A percentile compares a stretch with the other conserved stretches of the same genome.
Evolutionary conservation across 2,113 vertebrate genomes (phyloP).

Genomic region (Aldabrachelys gigantea): DNA sequence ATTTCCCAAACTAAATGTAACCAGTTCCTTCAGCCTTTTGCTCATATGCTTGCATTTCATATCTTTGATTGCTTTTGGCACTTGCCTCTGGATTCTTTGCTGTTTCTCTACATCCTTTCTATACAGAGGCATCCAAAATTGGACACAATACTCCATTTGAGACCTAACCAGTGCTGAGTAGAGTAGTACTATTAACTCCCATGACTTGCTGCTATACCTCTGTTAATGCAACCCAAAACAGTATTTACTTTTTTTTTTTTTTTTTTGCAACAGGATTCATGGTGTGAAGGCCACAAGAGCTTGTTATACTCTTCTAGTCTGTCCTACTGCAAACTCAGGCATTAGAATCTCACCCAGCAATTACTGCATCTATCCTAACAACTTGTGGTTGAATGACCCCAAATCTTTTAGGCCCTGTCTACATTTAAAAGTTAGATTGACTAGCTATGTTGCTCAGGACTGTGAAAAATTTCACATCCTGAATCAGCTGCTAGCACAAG

Average conservation of each 20-base stretch:
- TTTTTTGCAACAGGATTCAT: neutral
- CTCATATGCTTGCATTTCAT: neutral
- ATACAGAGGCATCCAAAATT: neutral
- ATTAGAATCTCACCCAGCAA: neutral
- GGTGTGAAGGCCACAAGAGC: neutral
- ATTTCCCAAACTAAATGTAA: neutral
- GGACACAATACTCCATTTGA: neutral
- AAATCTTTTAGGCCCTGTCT: neutral
- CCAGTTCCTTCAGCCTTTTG: neutral
- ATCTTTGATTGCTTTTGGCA: neutral
- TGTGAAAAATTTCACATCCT: neutral
- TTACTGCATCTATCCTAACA: neutral
- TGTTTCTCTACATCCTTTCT: neutral
- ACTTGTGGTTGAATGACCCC: neutral
- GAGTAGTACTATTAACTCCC: neutral
- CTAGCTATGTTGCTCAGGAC: neutral
- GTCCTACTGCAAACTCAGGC: neutral
- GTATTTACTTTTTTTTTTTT: neutral
- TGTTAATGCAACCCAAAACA: neutral
- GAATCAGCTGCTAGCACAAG: neutral
- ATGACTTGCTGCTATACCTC: neutral
- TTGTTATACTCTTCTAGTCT: neutral
- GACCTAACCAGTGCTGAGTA: neutral
- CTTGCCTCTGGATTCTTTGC: neutral
- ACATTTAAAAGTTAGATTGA: neutral